Base-by-base conservation (phyloP, 2,113 vertebrate genomes). In the Oryzias curvinotus region DNA sequence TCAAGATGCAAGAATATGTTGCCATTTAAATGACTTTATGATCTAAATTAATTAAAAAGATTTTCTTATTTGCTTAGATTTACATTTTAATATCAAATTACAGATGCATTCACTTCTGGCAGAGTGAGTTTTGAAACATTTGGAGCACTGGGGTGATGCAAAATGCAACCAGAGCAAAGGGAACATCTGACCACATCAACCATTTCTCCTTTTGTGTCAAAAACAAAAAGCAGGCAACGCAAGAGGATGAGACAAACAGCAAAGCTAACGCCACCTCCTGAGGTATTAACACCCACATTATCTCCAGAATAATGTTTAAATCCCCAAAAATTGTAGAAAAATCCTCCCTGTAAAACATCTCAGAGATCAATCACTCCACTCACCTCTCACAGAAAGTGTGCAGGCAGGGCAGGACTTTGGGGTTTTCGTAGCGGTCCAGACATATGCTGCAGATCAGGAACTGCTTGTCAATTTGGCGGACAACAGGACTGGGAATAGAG, bases 361-460 rank as follows among this genome's bases (percentile, higher is more conserved):
- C 51, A 36, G 25, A 25, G 5, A 57, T 60, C 16, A 4, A 4
- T 42, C n/a, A 47, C 28, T 49, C 28, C 46, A 81, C 88, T 88
- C 65, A 88, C 88, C 87, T 80, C 73, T 90, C 87, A 82, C 88
- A 90, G 77, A 90, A 85, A 84, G 96, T 98, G 83, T 99, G 97
- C 71, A 99, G 90, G 75, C 97, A 99, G 80, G 97, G 97, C 74
- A 99, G 94, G 17, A 99, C 97, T 91, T 99, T 99, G 81, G 97
- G 97, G 72, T 95, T 96, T 87, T 97, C 92, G 93, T 98, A 99
- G 86, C 95, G 95, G 87, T 99, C 96, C 93, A 99, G 93, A 90
- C 97, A 99, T 93, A 99, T 99, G 90, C 97, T 98, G 88, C 97
- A 99, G 89, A 98, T 98, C 92, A 99, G 85, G 94, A 99, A 98